phyloP scores from a whole-genome alignment of 1,140 invertebrate species.

The Caenorhabditis remanei region DNA sequence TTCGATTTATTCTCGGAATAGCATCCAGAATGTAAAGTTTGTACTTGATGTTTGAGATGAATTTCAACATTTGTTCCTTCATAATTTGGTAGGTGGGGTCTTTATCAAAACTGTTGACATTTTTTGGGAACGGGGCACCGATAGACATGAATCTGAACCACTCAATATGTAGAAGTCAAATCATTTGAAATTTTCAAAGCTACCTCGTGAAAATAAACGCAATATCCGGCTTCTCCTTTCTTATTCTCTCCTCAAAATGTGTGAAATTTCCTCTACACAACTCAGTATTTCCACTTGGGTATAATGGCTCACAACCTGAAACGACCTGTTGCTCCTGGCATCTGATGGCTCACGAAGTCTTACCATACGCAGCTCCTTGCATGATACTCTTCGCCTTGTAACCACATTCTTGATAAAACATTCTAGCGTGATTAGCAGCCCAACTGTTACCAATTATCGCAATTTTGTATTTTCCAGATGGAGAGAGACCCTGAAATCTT shows the following conservation, averaged over 20 bases:
- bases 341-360: neutral
- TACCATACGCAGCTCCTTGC: constrained; percentile 1
- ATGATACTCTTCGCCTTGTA: constrained; percentile 2
- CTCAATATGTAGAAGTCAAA: neutral
- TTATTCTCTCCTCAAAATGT: constrained; percentile 8
- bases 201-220: constrained; percentile 5
- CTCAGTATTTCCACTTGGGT: constrained; percentile 1
- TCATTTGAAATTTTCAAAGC: neutral
- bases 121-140: neutral
- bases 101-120: neutral
- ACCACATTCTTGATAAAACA: constrained; percentile 7
- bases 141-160: constrained; percentile 17
- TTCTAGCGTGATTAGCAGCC: constrained; percentile 9
- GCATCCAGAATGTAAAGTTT: constrained; percentile 16
- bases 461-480: neutral
- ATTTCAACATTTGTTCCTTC: constrained; percentile 23
- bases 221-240: neutral
- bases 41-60: constrained; percentile 6
- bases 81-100: constrained; percentile 9
- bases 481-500: neutral
- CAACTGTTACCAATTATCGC: constrained; percentile 6
- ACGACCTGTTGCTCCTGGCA: neutral
- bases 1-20: neutral
- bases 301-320: neutral
- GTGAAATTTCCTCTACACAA: constrained; percentile 1